Evolutionary conservation across 1,140 invertebrate genomes (phyloP).

Genomic region (Acarapis woodi): DNA sequence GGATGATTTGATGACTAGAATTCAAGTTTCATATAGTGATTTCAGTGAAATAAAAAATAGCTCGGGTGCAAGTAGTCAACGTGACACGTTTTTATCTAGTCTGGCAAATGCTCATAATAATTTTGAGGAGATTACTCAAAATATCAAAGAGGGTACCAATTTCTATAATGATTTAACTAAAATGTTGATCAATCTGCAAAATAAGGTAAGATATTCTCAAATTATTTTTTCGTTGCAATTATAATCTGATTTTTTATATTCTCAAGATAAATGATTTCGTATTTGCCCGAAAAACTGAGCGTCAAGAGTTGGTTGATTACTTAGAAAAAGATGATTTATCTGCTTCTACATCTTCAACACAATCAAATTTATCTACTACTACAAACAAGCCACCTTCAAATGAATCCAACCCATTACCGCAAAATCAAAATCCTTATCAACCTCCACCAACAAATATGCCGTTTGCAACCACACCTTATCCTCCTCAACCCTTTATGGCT

Average conservation of each 20-base stretch:
- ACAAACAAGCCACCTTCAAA: not conserved
- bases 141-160: slow-evolving; percentile 77
- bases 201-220: too few relatives aligned
- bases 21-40: slow-evolving; percentile 38
- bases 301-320: slow-evolving; percentile 80
- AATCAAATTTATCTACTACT: slow-evolving; percentile 24
- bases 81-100: slow-evolving; percentile 52
- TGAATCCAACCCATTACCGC: not conserved
- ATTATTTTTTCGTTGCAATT: too few relatives aligned
- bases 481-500: slow-evolving; percentile 1
- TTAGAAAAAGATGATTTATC: slow-evolving; percentile 43
- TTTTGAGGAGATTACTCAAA: slow-evolving; percentile 60
- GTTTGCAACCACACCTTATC: not conserved
- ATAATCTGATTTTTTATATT: too few relatives aligned
- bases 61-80: slow-evolving; percentile 18
- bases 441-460: slow-evolving; percentile 1
- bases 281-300: slow-evolving; percentile 93
- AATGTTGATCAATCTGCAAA: slow-evolving; percentile 76
- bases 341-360: slow-evolving; percentile 18
- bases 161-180: slow-evolving; percentile 96
- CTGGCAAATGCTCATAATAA: slow-evolving; percentile 63
- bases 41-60: slow-evolving; percentile 38
- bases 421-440: not conserved
- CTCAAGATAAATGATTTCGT: slow-evolving; percentile 93
- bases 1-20: slow-evolving; percentile 38